Evolutionary conservation across 2,113 vertebrate genomes (phyloP).

Genomic region (Equus przewalskii): DNA sequence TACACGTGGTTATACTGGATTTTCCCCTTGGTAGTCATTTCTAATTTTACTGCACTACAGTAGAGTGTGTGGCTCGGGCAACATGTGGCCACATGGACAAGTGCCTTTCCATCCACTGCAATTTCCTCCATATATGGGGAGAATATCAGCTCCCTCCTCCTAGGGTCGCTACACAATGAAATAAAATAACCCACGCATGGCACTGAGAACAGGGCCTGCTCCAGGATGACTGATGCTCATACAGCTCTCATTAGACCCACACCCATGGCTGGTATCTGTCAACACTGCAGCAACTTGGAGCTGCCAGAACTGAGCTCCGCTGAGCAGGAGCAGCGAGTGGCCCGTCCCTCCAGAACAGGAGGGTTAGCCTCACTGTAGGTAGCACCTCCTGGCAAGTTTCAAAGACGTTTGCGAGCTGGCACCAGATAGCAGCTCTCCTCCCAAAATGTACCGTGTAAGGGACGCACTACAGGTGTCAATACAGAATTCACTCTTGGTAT

Average conservation of each 20-base stretch:
- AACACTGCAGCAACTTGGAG: no score
- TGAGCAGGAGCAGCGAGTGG: accelerated
- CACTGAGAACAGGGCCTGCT: neutral
- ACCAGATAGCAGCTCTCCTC: neutral
- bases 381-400: neutral
- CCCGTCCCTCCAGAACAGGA: accelerated
- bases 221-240: neutral
- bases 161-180: neutral
- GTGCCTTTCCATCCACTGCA: neutral
- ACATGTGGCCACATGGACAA: no score
- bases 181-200: accelerated
- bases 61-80: neutral
- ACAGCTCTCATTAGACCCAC: neutral
- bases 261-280: neutral
- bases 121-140: neutral
- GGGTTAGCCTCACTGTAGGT: neutral
- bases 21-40: neutral
- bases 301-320: accelerated
- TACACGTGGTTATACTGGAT: neutral
- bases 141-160: neutral
- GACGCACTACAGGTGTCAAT: no score
- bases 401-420: accelerated
- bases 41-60: neutral
- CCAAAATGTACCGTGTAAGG: accelerated
- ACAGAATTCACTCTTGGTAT: neutral